Conservation (phyloP, 1,140 invertebrate species). For the Apocrypta bakeri region DNA sequence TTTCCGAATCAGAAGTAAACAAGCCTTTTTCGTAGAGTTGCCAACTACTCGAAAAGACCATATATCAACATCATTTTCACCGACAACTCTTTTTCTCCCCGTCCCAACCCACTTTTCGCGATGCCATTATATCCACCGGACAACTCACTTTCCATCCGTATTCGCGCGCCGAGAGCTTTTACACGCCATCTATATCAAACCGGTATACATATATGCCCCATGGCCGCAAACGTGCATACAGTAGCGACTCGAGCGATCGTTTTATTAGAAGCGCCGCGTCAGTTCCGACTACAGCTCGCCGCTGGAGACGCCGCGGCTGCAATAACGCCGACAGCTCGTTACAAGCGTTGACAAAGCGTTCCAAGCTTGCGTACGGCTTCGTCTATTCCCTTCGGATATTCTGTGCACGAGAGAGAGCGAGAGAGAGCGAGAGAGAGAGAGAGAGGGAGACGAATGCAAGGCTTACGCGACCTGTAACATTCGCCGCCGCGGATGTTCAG, state of each 20-base stretch:
- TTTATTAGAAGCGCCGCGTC: constrained; percentile 71
- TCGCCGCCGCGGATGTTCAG: not conserved
- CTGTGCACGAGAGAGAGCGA: not conserved
- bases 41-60: too few species aligned
- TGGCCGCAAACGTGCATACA: not conserved
- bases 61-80: too few species aligned
- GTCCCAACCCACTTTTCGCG: too few species aligned
- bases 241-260: constrained; percentile 58
- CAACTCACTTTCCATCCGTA: not conserved
- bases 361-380: constrained; percentile 25
- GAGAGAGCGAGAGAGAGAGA: not conserved
- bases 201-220: not conserved
- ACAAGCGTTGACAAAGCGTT: constrained; percentile 71
- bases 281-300: constrained; percentile 45
- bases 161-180: not conserved
- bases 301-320: constrained; percentile 66
- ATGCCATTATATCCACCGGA: too few species aligned
- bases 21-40: too few species aligned
- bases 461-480: not conserved
- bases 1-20: too few species aligned
- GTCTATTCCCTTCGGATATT: constrained; percentile 36
- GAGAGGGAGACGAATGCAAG: not conserved
- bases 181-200: not conserved
- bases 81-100: too few species aligned
- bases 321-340: constrained; percentile 71